Percentiles rank a stretch among this genome's conserved stretches.
Conservation (phyloP, 2,797 vertebrate species). For the Oophaga sylvatica region DNA sequence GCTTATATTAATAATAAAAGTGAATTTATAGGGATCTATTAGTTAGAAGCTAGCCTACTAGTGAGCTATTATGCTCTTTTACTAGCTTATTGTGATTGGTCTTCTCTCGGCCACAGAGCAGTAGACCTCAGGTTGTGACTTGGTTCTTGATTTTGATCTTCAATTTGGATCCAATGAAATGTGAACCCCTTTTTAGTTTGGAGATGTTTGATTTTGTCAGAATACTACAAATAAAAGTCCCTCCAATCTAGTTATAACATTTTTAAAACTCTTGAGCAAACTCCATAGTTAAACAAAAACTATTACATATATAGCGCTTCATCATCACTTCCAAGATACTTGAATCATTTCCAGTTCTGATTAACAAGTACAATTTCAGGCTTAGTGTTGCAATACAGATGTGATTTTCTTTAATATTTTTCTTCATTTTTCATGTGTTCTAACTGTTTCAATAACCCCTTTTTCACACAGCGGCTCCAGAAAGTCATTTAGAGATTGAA, state of each 20-base stretch:
- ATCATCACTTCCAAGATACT: constrained; percentile 37
- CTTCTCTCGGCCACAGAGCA: background rate
- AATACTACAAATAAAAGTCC: background rate
- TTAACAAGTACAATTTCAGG: constrained; percentile 26
- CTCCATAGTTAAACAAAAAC: constrained; percentile 28
- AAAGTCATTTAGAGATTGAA: constrained; percentile 21
- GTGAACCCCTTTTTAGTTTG: background rate
- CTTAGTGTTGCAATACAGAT: constrained; percentile 29
- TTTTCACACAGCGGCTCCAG: constrained; percentile 26
- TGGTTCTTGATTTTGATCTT: background rate
- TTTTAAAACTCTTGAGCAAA: constrained; percentile 16
- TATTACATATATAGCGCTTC: constrained; percentile 22
- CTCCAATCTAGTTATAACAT: background rate
- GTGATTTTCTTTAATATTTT: constrained; percentile 23
- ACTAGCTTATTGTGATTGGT: background rate
- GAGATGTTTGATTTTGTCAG: background rate
- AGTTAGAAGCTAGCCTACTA: no score
- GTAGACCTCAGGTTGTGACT: background rate
- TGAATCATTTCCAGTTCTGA: constrained; percentile 29
- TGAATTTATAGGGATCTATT: no score
- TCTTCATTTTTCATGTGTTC: constrained; percentile 27
- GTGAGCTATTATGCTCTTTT: no score
- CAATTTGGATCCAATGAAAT: background rate
- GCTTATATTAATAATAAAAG: no score
- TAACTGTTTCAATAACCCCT: constrained; percentile 23